Conservation (phyloP, 2,888 invertebrate species). For the Steinernema scapterisci region DNA sequence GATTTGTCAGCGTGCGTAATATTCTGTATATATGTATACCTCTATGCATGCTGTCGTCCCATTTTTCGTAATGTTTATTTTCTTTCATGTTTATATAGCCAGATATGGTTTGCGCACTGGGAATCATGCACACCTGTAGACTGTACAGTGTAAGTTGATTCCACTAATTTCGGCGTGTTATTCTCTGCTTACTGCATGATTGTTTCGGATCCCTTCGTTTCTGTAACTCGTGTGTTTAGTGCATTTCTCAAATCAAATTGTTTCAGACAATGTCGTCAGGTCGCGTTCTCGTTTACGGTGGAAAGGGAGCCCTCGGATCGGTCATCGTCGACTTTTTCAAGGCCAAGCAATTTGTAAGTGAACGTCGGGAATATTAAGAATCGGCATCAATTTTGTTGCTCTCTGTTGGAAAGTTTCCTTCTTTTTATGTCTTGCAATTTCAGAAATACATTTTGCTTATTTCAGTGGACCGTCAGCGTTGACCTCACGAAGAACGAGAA, state of each 20-base stretch:
- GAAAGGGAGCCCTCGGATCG: slow-evolving; percentile 90
- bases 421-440: too few relatives aligned
- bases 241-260: neutral
- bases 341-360: slow-evolving; percentile 81
- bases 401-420: slow-evolving; percentile 39
- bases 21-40: too few relatives aligned
- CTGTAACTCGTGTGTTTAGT: too few relatives aligned
- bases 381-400: too few relatives aligned
- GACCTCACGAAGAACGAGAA: slow-evolving; percentile 82
- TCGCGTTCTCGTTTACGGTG: slow-evolving; percentile 85
- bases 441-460: slow-evolving; percentile 33
- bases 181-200: neutral
- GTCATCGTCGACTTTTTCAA: slow-evolving; percentile 87
- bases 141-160: neutral
- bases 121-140: neutral
- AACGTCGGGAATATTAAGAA: too few relatives aligned
- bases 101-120: too few relatives aligned
- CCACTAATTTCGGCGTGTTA: neutral
- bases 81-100: too few relatives aligned
- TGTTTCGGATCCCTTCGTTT: neutral
- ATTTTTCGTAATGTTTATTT: too few relatives aligned
- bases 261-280: slow-evolving; percentile 38
- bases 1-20: neutral
- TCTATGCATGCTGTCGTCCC: too few relatives aligned
- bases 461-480: slow-evolving; percentile 83